Percentiles rank a stretch among this genome's conserved stretches.
phyloP scores from a whole-genome alignment of 35 echinoderm and acorn worm species.

The Acanthaster planci region DNA sequence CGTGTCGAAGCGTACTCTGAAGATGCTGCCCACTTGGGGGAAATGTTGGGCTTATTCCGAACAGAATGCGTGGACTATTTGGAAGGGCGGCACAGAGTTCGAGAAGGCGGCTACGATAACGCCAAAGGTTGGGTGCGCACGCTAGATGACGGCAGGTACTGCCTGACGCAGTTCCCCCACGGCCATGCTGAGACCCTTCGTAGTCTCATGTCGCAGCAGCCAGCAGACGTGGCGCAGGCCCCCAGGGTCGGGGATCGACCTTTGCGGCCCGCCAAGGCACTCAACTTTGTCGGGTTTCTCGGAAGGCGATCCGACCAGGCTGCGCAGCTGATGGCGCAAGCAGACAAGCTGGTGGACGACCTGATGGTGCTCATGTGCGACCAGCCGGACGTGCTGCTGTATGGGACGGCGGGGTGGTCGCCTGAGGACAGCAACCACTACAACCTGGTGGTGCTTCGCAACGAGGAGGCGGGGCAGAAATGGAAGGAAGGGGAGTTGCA shows the following conservation, averaged over 20 bases:
- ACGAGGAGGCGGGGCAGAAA: neutral
- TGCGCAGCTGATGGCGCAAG: neutral
- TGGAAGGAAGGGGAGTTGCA: constrained; percentile 10
- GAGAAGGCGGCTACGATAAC: neutral
- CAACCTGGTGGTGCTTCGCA: neutral
- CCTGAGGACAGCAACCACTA: neutral
- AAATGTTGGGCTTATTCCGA: constrained; percentile 18
- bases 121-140: neutral
- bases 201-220: too few relatives aligned
- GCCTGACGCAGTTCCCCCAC: constrained; percentile 7
- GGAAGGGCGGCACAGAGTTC: neutral
- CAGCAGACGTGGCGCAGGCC: neutral
- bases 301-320: neutral
- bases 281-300: constrained; percentile 5
- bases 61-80: constrained; percentile 7
- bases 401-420: neutral
- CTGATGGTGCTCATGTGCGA: neutral
- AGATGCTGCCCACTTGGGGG: neutral
- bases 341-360: neutral
- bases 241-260: neutral
- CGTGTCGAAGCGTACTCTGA: neutral
- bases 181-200: neutral
- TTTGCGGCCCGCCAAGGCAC: neutral
- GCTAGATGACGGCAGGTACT: constrained; percentile 6
- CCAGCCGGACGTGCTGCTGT: neutral